phyloP scores from a whole-genome alignment of 1,140 invertebrate genomes.

The Zelostemma sp. region DNA sequence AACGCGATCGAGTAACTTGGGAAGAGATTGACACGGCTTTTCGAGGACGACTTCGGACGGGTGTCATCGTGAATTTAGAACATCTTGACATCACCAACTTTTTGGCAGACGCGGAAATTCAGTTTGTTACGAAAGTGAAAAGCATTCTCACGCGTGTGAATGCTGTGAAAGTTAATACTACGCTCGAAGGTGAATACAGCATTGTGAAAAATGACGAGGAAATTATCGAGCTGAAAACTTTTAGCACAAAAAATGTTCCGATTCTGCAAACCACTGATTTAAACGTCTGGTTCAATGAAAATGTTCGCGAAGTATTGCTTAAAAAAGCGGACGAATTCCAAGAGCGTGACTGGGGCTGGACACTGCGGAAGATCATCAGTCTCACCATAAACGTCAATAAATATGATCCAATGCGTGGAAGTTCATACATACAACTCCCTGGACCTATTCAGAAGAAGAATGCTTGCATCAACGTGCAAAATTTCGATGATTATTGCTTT shows the following conservation, averaged over 20 bases:
- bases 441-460: neutral
- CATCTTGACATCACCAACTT: neutral
- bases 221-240: neutral
- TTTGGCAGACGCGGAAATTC: neutral
- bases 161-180: neutral
- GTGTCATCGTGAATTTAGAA: neutral
- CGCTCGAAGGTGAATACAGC: neutral
- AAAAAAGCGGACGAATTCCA: conserved; percentile 14
- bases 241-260: neutral
- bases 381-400: conserved; percentile 6
- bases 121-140: neutral
- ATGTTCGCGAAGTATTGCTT: neutral
- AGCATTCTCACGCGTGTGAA: neutral
- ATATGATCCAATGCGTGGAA: conserved; percentile 10
- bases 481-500: no score
- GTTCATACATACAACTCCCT: conserved; percentile 19
- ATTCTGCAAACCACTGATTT: neutral
- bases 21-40: no score
- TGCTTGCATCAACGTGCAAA: no score
- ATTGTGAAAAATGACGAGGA: neutral
- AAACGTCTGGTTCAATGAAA: neutral
- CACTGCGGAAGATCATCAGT: neutral
- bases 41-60: no score
- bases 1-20: no score
- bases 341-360: conserved; percentile 11